These are phyloP conservation scores for Mesembrinibis cayennensis DNA, from an alignment of 2,113 vertebrate genomes.

Conservation along the genomic window DNA sequence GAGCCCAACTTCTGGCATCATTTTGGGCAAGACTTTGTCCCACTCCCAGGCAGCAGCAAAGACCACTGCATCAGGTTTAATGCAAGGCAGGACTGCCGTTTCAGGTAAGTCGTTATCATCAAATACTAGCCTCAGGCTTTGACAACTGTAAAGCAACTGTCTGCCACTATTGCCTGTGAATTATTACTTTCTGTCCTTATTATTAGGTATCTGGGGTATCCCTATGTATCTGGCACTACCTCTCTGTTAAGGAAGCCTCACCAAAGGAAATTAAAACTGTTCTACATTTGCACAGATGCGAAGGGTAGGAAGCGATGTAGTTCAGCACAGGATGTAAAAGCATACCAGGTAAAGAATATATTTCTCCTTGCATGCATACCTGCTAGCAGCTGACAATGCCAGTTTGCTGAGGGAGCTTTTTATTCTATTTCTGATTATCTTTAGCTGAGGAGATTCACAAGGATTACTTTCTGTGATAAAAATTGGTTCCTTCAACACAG, in stretches of 20 bases:
- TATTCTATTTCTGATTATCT: not conserved
- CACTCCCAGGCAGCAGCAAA: not conserved
- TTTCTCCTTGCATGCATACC: not conserved
- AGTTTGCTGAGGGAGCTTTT: not conserved
- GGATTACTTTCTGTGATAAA: not conserved
- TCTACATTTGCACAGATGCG: not conserved
- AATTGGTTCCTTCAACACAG: not conserved
- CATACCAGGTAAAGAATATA: not conserved
- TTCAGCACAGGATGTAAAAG: not conserved
- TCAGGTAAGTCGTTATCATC: not conserved
- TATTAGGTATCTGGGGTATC: not conserved
- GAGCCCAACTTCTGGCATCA: fast-evolving
- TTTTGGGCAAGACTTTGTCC: not conserved
- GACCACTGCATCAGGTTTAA: not conserved
- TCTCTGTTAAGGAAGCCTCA: not conserved
- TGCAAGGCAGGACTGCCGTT: not conserved
- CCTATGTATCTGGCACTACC: fast-evolving
- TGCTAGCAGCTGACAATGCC: not conserved
- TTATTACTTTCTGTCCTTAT: not conserved
- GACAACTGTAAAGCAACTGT: not conserved
- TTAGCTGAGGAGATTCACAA: not conserved
- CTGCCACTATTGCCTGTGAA: not conserved
- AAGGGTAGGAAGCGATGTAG: not conserved
- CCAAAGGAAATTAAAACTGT: not conserved
- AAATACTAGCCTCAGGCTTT: not conserved